Evolutionary conservation across 2,113 vertebrate species (phyloP), one percentile per base, ranked within the genome.

Genomic region (Anser cygnoides): DNA sequence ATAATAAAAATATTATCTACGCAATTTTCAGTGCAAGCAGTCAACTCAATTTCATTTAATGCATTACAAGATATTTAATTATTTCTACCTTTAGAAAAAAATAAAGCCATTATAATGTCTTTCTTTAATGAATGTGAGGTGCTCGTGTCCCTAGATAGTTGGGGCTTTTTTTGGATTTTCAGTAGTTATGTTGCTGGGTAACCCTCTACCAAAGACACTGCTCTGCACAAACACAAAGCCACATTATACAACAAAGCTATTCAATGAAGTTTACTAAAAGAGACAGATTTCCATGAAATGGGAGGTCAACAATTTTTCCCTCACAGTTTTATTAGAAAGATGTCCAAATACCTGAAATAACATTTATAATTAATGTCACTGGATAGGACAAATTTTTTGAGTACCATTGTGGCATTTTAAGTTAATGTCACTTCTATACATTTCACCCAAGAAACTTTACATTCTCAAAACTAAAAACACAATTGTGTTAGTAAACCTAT

Each of bases 131-230:
- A 82, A 73, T 13, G 18, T 5, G 9, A 87, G 68, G 22, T 57
- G 13, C 54, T 68, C 37, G 20, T 31, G 33, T 49, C 66, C 41
- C 29, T 19, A 72, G 37, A 17, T 6, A 22, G 59, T 15, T 62
- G 59, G n/a, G n/a, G 11, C 35, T 62, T 17, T 77, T 81, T 86
- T 28, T 37, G 2, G 44, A 58, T 90, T 73, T 90, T 82, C 50
- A 55, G 76, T 44, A 90, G 72, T 57, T 84, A 23, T 41, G 84
- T 94, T 96, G 94, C 95, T 93, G 93, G 84, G 88, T 85, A 95
- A 94, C 55, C 23, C 73, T 84, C 44, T 67, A 49, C 87, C 88
- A 86, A 50, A 93, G 50, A 81, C 1, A 1, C 58, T 90, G 70
- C 74, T 83, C 49, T 90, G 77, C 75, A 90, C 84, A 96, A 92